Evolutionary conservation across 2,113 vertebrate genomes (phyloP).

Genomic region (Corvus hawaiiensis): DNA sequence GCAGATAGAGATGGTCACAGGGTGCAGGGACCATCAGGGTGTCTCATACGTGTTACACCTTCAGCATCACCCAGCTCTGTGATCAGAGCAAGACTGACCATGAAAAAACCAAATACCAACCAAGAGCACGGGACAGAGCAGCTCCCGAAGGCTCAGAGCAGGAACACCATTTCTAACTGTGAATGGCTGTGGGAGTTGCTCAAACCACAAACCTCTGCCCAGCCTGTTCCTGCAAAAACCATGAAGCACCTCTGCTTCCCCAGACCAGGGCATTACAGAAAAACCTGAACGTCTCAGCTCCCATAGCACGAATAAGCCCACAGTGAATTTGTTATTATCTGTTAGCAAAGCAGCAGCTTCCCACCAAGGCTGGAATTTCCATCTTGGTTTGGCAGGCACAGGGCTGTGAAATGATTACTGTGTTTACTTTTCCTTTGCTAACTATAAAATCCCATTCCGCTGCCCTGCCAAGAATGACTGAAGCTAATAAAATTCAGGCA

Average conservation of each 20-base stretch:
- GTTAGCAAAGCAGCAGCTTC: conserved; percentile 62
- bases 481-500: conserved; percentile 66
- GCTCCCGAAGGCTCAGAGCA: background rate
- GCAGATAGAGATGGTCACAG: background rate
- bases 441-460: conserved; percentile 68
- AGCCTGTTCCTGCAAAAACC: background rate
- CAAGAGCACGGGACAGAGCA: background rate
- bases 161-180: background rate
- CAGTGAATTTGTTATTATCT: conserved; percentile 55
- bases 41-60: rapidly evolving
- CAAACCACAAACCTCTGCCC: background rate
- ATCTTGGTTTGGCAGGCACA: conserved; percentile 62
- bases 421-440: conserved; percentile 68
- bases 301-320: background rate
- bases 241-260: background rate
- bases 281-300: background rate
- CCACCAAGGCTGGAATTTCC: conserved; percentile 66
- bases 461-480: conserved; percentile 68
- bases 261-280: background rate
- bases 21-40: rapidly evolving
- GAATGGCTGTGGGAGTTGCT: background rate
- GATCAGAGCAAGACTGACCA: background rate
- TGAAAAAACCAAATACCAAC: background rate
- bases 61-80: background rate
- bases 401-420: conserved; percentile 65